Evolutionary conservation across 1,140 invertebrate genomes (phyloP).

Genomic region (Saccostrea echinata): DNA sequence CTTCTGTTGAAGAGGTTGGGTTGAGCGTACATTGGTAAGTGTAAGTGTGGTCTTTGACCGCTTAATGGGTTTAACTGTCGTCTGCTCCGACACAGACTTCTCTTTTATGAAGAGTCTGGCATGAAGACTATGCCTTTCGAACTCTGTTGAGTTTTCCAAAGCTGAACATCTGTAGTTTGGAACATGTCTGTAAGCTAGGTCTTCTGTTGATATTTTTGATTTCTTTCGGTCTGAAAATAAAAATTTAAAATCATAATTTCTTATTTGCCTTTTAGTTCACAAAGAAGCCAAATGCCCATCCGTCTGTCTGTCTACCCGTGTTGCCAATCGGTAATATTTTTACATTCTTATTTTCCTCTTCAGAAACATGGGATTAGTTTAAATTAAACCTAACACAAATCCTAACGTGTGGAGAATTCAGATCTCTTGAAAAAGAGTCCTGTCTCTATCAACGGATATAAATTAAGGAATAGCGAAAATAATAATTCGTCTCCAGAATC

Average conservation of each 20-base stretch:
- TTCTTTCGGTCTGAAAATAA: conserved; percentile 51
- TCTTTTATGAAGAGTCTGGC: conserved; percentile 36
- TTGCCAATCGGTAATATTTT: too few species aligned
- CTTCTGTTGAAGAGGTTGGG: not conserved
- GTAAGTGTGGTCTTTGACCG: conserved; percentile 24
- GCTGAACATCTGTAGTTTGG: conserved; percentile 51
- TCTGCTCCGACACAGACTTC: not conserved
- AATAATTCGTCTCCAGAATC: too few species aligned
- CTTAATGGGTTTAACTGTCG: not conserved
- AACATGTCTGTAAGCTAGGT: conserved; percentile 46
- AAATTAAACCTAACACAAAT: too few species aligned
- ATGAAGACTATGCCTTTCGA: conserved; percentile 53
- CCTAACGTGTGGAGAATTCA: too few species aligned
- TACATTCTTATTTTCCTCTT: too few species aligned
- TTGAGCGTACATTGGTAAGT: not conserved
- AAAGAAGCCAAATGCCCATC: too few species aligned
- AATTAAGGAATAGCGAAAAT: too few species aligned
- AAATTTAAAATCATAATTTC: not conserved
- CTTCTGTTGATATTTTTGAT: conserved; percentile 45
- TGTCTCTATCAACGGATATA: too few species aligned
- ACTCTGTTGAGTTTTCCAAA: conserved; percentile 37
- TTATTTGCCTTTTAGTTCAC: too few species aligned
- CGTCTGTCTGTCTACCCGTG: too few species aligned
- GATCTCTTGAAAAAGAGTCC: too few species aligned
- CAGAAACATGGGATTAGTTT: too few species aligned